Evolutionary conservation across 2,888 invertebrate species (phyloP), one percentile per base, ranked within the genome.

Genomic region (Sthenelais limicola): DNA sequence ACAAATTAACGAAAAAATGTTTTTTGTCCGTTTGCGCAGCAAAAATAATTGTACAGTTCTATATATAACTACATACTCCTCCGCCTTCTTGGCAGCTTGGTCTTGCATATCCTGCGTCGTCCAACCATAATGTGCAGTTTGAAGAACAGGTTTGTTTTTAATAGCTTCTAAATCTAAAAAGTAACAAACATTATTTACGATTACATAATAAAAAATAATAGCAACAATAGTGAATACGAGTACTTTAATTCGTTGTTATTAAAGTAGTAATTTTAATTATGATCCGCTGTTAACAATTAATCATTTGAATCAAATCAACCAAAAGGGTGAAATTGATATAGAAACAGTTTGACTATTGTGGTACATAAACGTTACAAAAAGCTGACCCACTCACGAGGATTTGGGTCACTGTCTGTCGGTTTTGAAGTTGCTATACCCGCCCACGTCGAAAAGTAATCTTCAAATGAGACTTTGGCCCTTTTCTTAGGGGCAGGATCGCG

Each of bases 341-440:
- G n/a, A n/a, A n/a, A n/a, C n/a, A n/a, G n/a, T n/a, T n/a, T n/a
- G n/a, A n/a, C n/a, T n/a, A n/a, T n/a, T n/a, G n/a, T n/a, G n/a
- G n/a, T n/a, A n/a, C n/a, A n/a, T n/a, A 49, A 21, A 15, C 43
- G 18, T 51, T 51, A 9, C 7, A 51, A 18, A 9, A 9, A 51
- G n/a, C n/a, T n/a, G n/a, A n/a, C n/a, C n/a, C n/a, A 80, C 84
- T 79, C 78, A 85, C 85, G 79, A 52, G 83, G 82, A 73, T 84
- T 84, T 74, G 79, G 79, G n/a, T 75, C 71, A 24, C 77, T 76
- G 15, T 72, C 74, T 12, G 70, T 76, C 4, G 83, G 75, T 74
- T 84, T 85, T 21, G 85, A 86, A 4, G 86, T 86, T 43, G 85
- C 86, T 58, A 86, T 85, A 48, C 83, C 82, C 76, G 80, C 79